Base-by-base conservation (phyloP, 2,113 vertebrate genomes). In the Plestiodon gilberti region DNA sequence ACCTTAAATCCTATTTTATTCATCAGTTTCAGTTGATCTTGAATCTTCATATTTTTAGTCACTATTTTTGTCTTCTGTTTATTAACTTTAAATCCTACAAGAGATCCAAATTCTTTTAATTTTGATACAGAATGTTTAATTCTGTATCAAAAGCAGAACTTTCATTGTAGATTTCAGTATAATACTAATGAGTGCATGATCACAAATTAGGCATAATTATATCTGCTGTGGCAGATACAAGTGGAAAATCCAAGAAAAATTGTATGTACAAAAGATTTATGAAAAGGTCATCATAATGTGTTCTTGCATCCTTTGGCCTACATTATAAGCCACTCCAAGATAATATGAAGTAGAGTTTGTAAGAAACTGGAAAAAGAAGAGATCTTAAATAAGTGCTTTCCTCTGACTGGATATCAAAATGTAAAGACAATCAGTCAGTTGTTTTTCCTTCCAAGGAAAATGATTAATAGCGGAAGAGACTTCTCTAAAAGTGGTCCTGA, bases 261-360 rank as follows among this genome's bases (percentile, higher is more conserved):
- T 35, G 64, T 40, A 25, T 76, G 64, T 59, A 61, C 25, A 79
- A 4, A 57, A 82, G 18, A 92, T 59, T 91, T 86, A 83, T 15
- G 8, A 87, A 90, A 89, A 91, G 69, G 81, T 91, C 74, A 57
- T 82, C 64, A 14, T 69, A 59, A 87, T 86, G 35, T 82, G 88
- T 88, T 76, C 83, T 40, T 89, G 87, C 73, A 81, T 90, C 64
- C 84, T 90, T 87, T 70, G 89, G 91, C 88, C 78, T 81, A 71
- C 14, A 11, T 57, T 81, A n/a, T 93, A 93, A 95, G 77, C 94
- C 94, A 94, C 40, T 88, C 13, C 11, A 28, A 92, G 93, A 94
- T 94, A 93, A 95, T 87, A 64, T 30, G 43, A 43, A 85, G 48
- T 13, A 89, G 69, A 74, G 81, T 48, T 74, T 81, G 87, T 67